Evolutionary conservation across 1,140 invertebrate genomes (phyloP).

Genomic region (Amyelois transitella): DNA sequence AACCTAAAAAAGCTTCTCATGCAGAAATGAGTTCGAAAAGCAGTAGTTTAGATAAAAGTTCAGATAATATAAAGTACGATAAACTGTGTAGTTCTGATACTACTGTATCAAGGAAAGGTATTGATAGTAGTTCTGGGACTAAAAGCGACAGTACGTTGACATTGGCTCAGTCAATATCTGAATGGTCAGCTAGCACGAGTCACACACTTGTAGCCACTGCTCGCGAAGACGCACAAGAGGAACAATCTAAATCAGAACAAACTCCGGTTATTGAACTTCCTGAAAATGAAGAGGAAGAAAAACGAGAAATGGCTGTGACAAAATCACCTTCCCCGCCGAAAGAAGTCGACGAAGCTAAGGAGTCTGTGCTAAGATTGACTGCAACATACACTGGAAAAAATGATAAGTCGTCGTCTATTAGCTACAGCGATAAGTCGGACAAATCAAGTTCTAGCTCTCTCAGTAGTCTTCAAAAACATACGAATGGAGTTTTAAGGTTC

Average conservation of each 20-base stretch:
- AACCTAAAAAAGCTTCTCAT: slow-evolving; percentile 55
- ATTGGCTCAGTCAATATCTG: slow-evolving; percentile 76
- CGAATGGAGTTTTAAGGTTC: slow-evolving; percentile 55
- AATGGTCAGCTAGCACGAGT: slow-evolving; percentile 78
- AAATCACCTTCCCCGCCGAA: slow-evolving; percentile 21
- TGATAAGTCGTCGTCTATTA: slow-evolving; percentile 65
- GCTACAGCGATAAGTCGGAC: slow-evolving; percentile 71
- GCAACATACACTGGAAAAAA: slow-evolving; percentile 43
- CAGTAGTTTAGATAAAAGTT: slow-evolving; percentile 70
- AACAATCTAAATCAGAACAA: slow-evolving; percentile 44
- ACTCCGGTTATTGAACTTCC: slow-evolving; percentile 36
- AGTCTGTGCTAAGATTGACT: slow-evolving; percentile 53
- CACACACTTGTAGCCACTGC: slow-evolving; percentile 75
- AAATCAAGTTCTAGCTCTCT: slow-evolving; percentile 73
- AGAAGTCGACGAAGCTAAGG: slow-evolving; percentile 29
- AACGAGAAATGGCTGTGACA: slow-evolving; percentile 18
- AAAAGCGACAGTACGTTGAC: slow-evolving; percentile 78
- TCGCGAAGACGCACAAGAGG: slow-evolving; percentile 52
- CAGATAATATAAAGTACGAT: slow-evolving; percentile 74
- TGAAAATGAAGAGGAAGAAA: slow-evolving; percentile 22
- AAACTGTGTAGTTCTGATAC: slow-evolving; percentile 77
- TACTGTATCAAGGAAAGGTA: slow-evolving; percentile 61
- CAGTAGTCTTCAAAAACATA: slow-evolving; percentile 65
- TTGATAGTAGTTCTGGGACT: slow-evolving; percentile 75
- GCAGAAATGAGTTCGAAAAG: slow-evolving; percentile 65